Evolutionary conservation across 2,113 vertebrate genomes (phyloP).

Genomic region (Sander lucioperca): DNA sequence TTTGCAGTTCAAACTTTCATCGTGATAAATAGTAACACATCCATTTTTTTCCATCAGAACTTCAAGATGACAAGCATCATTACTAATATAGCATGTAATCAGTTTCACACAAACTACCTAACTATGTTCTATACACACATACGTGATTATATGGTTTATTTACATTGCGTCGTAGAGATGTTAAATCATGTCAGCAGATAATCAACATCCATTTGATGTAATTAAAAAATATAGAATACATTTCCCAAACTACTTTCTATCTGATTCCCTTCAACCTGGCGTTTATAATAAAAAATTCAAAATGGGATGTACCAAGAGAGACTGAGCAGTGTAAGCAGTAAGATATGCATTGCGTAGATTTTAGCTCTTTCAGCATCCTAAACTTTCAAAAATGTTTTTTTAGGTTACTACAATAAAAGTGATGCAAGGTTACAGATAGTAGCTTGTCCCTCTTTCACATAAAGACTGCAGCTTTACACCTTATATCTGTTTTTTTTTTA

Average conservation of each 20-base stretch:
- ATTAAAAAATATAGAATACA: neutral
- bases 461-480: neutral
- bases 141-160: neutral
- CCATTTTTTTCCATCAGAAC: neutral
- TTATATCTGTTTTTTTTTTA: neutral
- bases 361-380: neutral
- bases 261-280: neutral
- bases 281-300: neutral
- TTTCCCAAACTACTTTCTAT: neutral
- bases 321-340: neutral
- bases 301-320: neutral
- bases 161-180: neutral
- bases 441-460: slow-evolving; percentile 5
- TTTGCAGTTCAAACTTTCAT: neutral
- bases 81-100: neutral
- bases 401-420: neutral
- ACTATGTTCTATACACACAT: neutral
- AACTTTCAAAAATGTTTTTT: slow-evolving; percentile 9
- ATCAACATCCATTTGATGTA: neutral
- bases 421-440: slow-evolving; percentile 12
- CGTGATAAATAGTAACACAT: neutral
- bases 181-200: neutral
- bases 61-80: neutral
- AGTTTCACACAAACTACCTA: neutral
- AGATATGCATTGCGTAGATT: neutral